Evolutionary conservation across 2,888 invertebrate species (phyloP), one percentile per base, ranked within the genome.

Genomic region (Campaea margaritaria): DNA sequence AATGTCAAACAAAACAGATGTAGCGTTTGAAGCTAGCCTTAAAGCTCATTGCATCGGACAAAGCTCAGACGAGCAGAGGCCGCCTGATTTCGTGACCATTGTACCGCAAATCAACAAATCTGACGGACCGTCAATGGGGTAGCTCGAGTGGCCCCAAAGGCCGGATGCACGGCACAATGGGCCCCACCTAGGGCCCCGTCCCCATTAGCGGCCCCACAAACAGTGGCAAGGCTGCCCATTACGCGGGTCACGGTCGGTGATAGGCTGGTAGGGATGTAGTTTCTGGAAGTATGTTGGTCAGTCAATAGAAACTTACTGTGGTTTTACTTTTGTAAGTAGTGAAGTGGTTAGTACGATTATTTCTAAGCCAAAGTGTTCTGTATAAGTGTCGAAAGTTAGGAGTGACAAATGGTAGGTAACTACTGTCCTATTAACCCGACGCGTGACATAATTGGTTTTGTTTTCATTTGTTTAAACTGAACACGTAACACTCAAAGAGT

Each of bases 181-280:
- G 67, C 57, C 59, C 42, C 34, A 43, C 51, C 56, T 31, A 43
- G 13, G 42, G 13, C 64, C 58, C 56, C 47, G 47, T 53, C 44
- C 39, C 64, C 60, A 67, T 67, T 67, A 64, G 56, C 64, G 50
- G 51, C 48, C 38, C 59, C 49, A 58, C 59, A 62, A 58, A 58
- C 58, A 58, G 58, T 53, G 48, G 58, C 48, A 31, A 41, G 58
- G 58, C 53, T 62, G 58, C 48, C 62, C 55, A 56, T 67, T 41
- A 57, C 51, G 39, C 54, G 48, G 67, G 64, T 67, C 67, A 67
- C n/a, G 67, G 67, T 57, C 63, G 36, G 38, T 36, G 44, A 15
- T 43, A 47, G 59, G 36, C 31, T 36, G 44, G 27, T 43, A 47
- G 59, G 42, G 47, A 10, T 52, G 44, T 39, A 38, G 56, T 36